These are phyloP conservation scores for Caenorhabditis afra DNA, from an alignment of 2,888 invertebrate species.

Conservation along the genomic window DNA sequence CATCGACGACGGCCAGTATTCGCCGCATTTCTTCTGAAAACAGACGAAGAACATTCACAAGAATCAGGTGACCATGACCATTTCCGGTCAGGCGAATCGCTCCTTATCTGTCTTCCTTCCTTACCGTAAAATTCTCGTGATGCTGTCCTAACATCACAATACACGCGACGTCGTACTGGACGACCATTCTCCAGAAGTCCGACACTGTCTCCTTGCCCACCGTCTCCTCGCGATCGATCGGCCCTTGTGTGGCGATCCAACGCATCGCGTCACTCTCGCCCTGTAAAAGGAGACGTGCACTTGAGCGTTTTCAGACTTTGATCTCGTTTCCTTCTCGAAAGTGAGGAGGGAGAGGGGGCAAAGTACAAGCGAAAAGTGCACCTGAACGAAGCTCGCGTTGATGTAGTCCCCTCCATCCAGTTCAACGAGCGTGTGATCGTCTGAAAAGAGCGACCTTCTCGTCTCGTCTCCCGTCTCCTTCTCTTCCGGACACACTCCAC, in stretches of 20 bases:
- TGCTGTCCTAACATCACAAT: slow-evolving; percentile 71
- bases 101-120: background rate
- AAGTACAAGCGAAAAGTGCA: slow-evolving; percentile 33
- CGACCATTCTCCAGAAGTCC: slow-evolving; percentile 78
- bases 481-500: slow-evolving; percentile 11
- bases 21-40: slow-evolving; percentile 74
- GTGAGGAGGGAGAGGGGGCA: background rate
- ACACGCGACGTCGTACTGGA: slow-evolving; percentile 71
- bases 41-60: slow-evolving; percentile 21
- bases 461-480: background rate
- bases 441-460: slow-evolving; percentile 47
- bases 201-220: slow-evolving; percentile 57
- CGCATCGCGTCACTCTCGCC: slow-evolving; percentile 48
- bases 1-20: slow-evolving; percentile 75
- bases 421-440: slow-evolving; percentile 58
- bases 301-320: slow-evolving; percentile 24
- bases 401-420: slow-evolving; percentile 49
- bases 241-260: slow-evolving; percentile 60
- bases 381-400: slow-evolving; percentile 59
- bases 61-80: slow-evolving; percentile 29
- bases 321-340: background rate
- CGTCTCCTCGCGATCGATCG: slow-evolving; percentile 37
- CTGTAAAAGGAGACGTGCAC: slow-evolving; percentile 32
- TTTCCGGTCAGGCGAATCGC: background rate
- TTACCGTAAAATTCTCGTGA: slow-evolving; percentile 53